Conservation (phyloP, 2,888 invertebrate species). For the Blera fallax region DNA sequence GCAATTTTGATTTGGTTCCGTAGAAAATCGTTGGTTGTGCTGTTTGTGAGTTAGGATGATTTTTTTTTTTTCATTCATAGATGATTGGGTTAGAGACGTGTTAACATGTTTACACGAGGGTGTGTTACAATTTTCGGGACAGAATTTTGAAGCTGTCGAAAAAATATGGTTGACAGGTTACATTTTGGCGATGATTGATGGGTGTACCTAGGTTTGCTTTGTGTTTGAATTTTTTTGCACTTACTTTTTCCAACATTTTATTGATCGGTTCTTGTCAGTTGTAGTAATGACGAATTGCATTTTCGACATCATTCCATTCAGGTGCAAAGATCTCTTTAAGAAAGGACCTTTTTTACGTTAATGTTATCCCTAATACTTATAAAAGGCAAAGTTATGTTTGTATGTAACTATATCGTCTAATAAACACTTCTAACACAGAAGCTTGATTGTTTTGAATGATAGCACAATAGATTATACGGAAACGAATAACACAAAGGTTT, state of each 20-base stretch:
- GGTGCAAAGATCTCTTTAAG: no score
- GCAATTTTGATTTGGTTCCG: slow-evolving; percentile 39
- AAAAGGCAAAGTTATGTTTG: no score
- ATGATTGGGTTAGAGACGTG: slow-evolving; percentile 42
- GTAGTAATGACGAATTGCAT: neutral
- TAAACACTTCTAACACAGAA: no score
- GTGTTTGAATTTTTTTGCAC: neutral
- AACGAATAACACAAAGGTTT: no score
- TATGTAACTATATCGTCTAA: no score
- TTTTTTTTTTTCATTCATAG: slow-evolving; percentile 10
- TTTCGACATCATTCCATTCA: neutral
- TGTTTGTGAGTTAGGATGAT: neutral
- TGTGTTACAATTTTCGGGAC: slow-evolving; percentile 36
- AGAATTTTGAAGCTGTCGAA: slow-evolving; percentile 4
- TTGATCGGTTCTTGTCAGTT: neutral
- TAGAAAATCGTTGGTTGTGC: neutral
- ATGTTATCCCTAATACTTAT: no score
- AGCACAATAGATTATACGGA: no score
- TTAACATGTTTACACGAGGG: slow-evolving; percentile 55
- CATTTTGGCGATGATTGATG: slow-evolving; percentile 39
- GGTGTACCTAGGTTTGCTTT: neutral
- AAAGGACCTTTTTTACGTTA: no score
- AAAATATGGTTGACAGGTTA: slow-evolving; percentile 24
- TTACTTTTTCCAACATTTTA: neutral
- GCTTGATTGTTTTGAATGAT: no score